Evolutionary conservation across 23 tunicate species (phyloP).

Genomic region (Diplosoma virens): DNA sequence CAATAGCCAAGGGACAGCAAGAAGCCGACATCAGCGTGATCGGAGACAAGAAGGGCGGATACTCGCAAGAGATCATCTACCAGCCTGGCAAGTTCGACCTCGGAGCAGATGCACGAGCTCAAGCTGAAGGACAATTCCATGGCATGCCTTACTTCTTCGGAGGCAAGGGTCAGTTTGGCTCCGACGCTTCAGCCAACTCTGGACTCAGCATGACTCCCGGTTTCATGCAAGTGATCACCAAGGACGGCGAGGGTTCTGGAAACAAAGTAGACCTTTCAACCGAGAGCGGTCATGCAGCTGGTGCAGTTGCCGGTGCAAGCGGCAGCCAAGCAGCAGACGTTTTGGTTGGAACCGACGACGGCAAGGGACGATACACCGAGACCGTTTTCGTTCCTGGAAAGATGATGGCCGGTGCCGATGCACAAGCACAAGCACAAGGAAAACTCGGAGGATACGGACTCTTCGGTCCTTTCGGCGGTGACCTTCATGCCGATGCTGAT

Average conservation of each 20-base stretch:
- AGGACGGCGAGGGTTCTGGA: slow-evolving; percentile 8
- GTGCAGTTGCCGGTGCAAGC: slow-evolving; percentile 7
- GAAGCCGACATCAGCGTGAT: background rate
- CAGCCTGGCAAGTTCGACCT: slow-evolving; percentile 5
- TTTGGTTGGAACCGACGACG: background rate
- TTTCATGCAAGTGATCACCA: slow-evolving; percentile 10
- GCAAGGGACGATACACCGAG: background rate
- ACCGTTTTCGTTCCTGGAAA: slow-evolving; percentile 7
- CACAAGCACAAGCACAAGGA: background rate
- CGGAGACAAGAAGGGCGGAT: slow-evolving; percentile 26
- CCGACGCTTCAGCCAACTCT: background rate
- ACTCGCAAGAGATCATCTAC: background rate
- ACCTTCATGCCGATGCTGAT: background rate
- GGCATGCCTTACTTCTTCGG: background rate
- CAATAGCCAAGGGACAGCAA: background rate
- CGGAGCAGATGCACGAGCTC: background rate
- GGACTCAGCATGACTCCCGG: background rate
- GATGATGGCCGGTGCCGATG: background rate
- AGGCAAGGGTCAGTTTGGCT: slow-evolving; percentile 5
- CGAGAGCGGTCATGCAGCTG: background rate
- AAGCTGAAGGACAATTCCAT: background rate
- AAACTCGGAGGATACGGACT: slow-evolving; percentile 4
- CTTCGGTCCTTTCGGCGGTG: background rate
- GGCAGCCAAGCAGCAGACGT: slow-evolving; percentile 19
- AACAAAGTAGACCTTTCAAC: background rate